These are phyloP conservation scores for Edolisoma coerulescens DNA, from an alignment of 2,113 vertebrate species.

Conservation along the genomic window DNA sequence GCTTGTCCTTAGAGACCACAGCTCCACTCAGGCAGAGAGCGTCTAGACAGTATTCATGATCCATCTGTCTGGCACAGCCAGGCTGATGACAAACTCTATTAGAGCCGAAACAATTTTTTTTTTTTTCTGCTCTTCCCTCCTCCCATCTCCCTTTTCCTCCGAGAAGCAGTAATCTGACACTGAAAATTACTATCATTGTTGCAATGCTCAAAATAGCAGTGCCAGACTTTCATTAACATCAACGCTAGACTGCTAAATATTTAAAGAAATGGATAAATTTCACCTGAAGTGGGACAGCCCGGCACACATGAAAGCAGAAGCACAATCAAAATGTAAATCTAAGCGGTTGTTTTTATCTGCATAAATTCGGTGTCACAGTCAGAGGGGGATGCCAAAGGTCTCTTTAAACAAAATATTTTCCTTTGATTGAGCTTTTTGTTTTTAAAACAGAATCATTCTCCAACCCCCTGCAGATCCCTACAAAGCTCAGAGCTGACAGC, in stretches of 20 bases:
- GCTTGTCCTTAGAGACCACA: slow-evolving; percentile 80
- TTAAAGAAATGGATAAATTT: slow-evolving; percentile 88
- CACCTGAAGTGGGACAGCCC: slow-evolving; percentile 75
- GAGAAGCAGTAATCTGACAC: slow-evolving; percentile 85
- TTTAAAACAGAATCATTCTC: slow-evolving; percentile 62
- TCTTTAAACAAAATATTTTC: slow-evolving; percentile 69
- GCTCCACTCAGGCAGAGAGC: slow-evolving; percentile 81
- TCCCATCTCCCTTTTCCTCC: slow-evolving; percentile 66
- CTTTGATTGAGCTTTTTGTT: slow-evolving; percentile 68
- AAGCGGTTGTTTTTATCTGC: slow-evolving; percentile 61
- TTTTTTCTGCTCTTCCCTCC: slow-evolving; percentile 40
- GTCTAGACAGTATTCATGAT: slow-evolving; percentile 99
- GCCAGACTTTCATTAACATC: slow-evolving; percentile 95
- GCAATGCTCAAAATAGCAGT: slow-evolving; percentile 84
- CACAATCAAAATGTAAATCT: slow-evolving; percentile 73
- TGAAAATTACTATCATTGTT: slow-evolving; percentile 93
- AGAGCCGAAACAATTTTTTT: slow-evolving; percentile 82
- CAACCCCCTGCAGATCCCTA: slow-evolving; percentile 55
- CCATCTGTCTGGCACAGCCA: slow-evolving; percentile 95
- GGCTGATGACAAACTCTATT: slow-evolving; percentile 91
- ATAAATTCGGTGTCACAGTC: slow-evolving; percentile 61
- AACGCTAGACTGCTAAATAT: slow-evolving; percentile 92
- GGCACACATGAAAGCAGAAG: slow-evolving; percentile 65
- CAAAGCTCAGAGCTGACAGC: slow-evolving; percentile 45
- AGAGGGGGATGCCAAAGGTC: slow-evolving; percentile 59